Base-by-base conservation (phyloP, 1,140 invertebrate species). In the Goniozus legneri region DNA sequence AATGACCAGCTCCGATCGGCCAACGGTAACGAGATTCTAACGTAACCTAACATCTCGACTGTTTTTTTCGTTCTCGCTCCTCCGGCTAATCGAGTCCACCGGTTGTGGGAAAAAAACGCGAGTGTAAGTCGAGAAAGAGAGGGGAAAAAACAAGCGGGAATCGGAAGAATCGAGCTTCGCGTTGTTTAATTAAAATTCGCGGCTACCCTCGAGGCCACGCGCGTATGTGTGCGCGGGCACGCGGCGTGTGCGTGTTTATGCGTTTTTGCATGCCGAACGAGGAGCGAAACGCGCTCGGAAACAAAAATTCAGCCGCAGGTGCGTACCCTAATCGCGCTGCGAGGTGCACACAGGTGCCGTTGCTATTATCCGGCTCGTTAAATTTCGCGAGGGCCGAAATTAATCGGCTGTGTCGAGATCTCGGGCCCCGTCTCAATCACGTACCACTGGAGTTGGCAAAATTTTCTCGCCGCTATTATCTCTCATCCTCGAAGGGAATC, bases 101-200 rank as follows among this genome's bases (percentile, higher is more conserved):
- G n/a, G n/a, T n/a, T n/a, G n/a, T n/a, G n/a, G n/a, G n/a, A n/a
- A n/a, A n/a, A n/a, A n/a, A n/a, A n/a, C n/a, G n/a, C n/a, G n/a
- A n/a, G n/a, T n/a, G n/a, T n/a, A n/a, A n/a, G n/a, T n/a, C n/a
- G n/a, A n/a, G n/a, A n/a, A n/a, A n/a, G n/a, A n/a, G n/a, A n/a
- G n/a, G n/a, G n/a, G n/a, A n/a, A n/a, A n/a, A n/a, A n/a, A n/a
- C n/a, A n/a, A n/a, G n/a, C n/a, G n/a, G n/a, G n/a, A n/a, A n/a
- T n/a, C n/a, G n/a, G n/a, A 35, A 8, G 10, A 19, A 50, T 27
- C 48, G 21, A 33, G 48, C 45, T 45, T 45, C 43, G 12, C 33
- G 14, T 18, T 20, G 42, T 35, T n/a, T 47, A 37, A 30, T 51
- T 51, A 47, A 47, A 51, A 51, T 51, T 51, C 44, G 33, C 32